Evolutionary conservation across 2,113 vertebrate genomes (phyloP).

Genomic region (Tringa solitaria): DNA sequence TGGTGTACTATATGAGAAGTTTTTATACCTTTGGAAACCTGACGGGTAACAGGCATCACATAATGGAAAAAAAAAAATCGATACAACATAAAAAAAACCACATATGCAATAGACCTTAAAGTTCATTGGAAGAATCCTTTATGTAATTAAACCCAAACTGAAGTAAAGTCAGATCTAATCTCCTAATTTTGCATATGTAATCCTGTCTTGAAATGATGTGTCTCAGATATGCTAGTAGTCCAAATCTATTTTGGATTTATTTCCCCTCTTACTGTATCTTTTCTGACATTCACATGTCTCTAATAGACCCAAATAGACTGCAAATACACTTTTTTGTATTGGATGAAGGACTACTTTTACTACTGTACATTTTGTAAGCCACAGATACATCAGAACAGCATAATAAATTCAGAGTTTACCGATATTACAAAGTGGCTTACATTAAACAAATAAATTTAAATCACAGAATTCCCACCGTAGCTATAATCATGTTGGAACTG

Average conservation of each 20-base stretch:
- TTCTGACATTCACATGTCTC: neutral
- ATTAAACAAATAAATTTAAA: neutral
- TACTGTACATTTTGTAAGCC: neutral
- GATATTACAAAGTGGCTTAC: neutral
- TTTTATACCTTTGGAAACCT: neutral
- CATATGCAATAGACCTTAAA: neutral
- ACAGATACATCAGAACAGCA: neutral
- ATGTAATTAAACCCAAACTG: neutral
- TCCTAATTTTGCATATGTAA: neutral
- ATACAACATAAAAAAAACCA: neutral
- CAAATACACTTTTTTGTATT: neutral
- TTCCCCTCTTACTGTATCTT: neutral
- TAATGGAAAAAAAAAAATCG: neutral
- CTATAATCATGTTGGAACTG: neutral
- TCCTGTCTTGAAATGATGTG: neutral
- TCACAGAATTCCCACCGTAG: neutral
- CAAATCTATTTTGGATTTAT: neutral
- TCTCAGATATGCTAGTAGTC: neutral
- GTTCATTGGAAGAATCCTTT: neutral
- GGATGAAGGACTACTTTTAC: neutral
- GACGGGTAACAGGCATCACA: neutral
- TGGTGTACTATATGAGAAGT: neutral
- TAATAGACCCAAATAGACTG: neutral
- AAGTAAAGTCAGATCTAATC: neutral
- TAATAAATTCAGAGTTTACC: neutral